Evolutionary conservation across 2,888 invertebrate species (phyloP), one percentile per base, ranked within the genome.

Genomic region (Amphipoea oculea): DNA sequence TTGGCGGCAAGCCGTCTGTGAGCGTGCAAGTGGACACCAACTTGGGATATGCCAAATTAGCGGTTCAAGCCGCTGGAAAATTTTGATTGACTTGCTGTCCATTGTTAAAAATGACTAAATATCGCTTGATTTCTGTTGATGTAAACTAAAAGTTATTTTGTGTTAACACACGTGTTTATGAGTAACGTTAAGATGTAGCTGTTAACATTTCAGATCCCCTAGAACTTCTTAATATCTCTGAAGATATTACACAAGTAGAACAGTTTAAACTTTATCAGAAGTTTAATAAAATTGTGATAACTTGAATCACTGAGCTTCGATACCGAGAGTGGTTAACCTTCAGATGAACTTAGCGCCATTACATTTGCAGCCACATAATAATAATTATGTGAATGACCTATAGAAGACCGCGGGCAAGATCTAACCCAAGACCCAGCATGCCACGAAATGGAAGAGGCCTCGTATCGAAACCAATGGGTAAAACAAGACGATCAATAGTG

Each of bases 1-100:
- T 93, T 91, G 95, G 95, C 95, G 95, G 94, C 95, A 94, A 88
- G 92, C 95, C 73, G 96, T 95, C 96, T 96, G 93, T 73, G 69
- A 88, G 82, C 68, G 83, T 60, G 78, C 73, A 66, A 71, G 54
- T 77, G 67, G 57, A 71, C 81, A 85, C 86, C 72, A 79, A 78
- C 70, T 45, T 54, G 63, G 40, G n/a, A 63, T 75, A 72, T 75
- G 84, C 74, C 72, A 81, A 82, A 69, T 76, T 54, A 83, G 68
- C 79, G 65, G 36, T 57, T 71, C 66, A 66, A 79, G 77, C 65
- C 60, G 73, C 78, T 73, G 71, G 17, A 73, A 67, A 20, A 57
- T n/a, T 2, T 29, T n/a, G 7, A 79, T 77, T 79, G 54, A 86
- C 65, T 68, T 73, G 69, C 60, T 42, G 12, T 20, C 20, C 4